Conservation (phyloP, 2,113 vertebrate genomes). For the Nyctibius bracteatus region DNA sequence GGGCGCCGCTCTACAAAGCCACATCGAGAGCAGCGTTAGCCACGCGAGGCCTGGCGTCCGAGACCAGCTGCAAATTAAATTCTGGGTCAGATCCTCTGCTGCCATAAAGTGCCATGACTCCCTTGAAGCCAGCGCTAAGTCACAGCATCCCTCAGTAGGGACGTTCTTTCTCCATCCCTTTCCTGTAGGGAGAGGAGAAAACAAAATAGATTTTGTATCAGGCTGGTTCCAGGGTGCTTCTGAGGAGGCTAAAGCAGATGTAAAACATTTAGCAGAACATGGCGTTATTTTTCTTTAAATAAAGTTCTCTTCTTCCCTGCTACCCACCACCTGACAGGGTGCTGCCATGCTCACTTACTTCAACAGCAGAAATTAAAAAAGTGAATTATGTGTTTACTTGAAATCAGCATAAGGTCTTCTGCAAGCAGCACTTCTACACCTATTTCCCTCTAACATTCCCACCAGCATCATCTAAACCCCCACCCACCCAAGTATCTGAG, state of each 20-base stretch:
- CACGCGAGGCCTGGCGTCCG: accelerated
- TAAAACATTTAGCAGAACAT: background rate
- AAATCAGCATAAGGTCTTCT: background rate
- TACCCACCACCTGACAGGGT: background rate
- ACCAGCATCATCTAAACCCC: background rate
- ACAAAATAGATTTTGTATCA: background rate
- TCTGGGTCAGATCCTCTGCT: background rate
- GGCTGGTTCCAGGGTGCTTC: background rate
- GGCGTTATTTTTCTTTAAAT: background rate
- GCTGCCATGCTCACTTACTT: background rate
- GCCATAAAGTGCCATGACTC: background rate
- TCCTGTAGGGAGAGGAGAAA: background rate
- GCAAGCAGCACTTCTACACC: background rate
- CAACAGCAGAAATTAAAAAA: background rate
- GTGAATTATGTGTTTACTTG: background rate
- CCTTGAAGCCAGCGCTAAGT: background rate
- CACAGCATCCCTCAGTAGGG: background rate
- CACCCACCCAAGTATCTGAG: background rate
- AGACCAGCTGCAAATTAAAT: background rate
- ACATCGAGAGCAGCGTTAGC: accelerated
- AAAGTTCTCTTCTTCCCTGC: background rate
- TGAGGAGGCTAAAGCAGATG: background rate
- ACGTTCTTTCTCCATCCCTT: background rate
- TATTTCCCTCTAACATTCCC: background rate
- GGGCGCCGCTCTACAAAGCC: background rate